A percentile compares a stretch with the other conserved stretches of the same genome.
Evolutionary conservation across 30 jellyfish, hydroid and myxozoan species (phyloP).

Genomic region (Aurelia coerulea): DNA sequence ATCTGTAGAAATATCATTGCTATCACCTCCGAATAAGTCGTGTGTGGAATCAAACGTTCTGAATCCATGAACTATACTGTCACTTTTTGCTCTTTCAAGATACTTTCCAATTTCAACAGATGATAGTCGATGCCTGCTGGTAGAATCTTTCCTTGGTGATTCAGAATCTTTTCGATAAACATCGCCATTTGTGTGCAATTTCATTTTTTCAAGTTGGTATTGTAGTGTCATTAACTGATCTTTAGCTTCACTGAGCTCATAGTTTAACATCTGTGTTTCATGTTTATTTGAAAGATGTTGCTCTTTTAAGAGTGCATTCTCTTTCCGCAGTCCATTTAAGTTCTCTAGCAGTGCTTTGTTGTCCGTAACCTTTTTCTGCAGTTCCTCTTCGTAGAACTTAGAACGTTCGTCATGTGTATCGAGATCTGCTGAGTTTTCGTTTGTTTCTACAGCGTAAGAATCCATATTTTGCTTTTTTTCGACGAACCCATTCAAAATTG

Average conservation of each 20-base stretch:
- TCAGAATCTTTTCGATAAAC: too few relatives aligned
- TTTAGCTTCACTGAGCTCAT: slow-evolving; percentile 35
- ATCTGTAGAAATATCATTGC: too few relatives aligned
- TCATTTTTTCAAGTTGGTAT: slow-evolving; percentile 39
- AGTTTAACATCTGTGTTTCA: slow-evolving; percentile 24
- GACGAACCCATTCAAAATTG: slow-evolving; percentile 18
- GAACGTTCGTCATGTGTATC: background rate
- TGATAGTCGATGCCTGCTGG: too few relatives aligned
- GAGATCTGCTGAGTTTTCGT: background rate
- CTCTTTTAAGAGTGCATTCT: slow-evolving; percentile 56
- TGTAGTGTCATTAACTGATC: slow-evolving; percentile 46
- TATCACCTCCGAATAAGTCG: slow-evolving; percentile 1
- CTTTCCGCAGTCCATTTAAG: slow-evolving; percentile 39
- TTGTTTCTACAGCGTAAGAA: background rate
- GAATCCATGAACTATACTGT: slow-evolving; percentile 54
- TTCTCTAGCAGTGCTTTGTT: slow-evolving; percentile 28
- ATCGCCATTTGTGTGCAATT: background rate
- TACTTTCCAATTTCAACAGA: background rate
- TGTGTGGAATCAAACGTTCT: slow-evolving; percentile 57
- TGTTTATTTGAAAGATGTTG: slow-evolving; percentile 58
- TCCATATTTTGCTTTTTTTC: background rate
- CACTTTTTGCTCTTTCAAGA: slow-evolving; percentile 49
- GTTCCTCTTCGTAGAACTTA: slow-evolving; percentile 30
- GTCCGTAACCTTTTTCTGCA: slow-evolving; percentile 13
- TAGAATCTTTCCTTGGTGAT: too few relatives aligned